Evolutionary conservation across 2,113 vertebrate species (phyloP).

Genomic region (Hemiprocne comata): DNA sequence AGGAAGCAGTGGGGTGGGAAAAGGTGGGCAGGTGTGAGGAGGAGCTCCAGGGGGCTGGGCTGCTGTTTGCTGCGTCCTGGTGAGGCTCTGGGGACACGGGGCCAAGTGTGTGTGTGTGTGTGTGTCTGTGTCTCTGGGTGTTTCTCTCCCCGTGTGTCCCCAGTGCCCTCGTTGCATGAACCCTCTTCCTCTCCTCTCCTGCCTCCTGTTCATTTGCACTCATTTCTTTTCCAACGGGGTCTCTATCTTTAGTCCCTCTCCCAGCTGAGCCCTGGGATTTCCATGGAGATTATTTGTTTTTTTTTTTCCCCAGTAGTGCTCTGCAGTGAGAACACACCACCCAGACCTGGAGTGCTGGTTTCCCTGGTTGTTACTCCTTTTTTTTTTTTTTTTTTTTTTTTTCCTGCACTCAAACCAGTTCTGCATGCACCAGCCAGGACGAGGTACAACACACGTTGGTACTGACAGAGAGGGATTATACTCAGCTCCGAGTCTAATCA

Average conservation of each 20-base stretch:
- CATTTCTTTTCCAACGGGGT: rapidly evolving
- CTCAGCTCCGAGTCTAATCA: not conserved
- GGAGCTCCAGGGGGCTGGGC: not conserved
- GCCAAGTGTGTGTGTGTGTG: not conserved
- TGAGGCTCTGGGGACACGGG: rapidly evolving
- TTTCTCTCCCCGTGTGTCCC: not conserved
- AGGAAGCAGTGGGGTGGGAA: not conserved
- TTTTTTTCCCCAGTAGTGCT: not conserved
- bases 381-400: not conserved
- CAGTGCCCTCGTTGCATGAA: not conserved
- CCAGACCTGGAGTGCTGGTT: not conserved
- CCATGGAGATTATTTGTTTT: not conserved
- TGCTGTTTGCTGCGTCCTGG: not conserved
- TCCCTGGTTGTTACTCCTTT: not conserved
- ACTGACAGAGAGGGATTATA: not conserved
- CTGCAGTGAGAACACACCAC: not conserved
- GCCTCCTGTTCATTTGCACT: rapidly evolving
- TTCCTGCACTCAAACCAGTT: not conserved
- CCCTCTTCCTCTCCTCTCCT: not conserved
- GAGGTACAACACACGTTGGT: not conserved
- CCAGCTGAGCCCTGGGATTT: not conserved
- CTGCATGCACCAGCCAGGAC: not conserved
- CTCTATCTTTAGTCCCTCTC: not conserved
- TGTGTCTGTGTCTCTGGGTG: not conserved
- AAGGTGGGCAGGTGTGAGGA: rapidly evolving